A percentile compares a stretch with the other conserved stretches of the same genome.
Conservation (phyloP, 2,888 invertebrate species). For the Strigamia maritima region DNA sequence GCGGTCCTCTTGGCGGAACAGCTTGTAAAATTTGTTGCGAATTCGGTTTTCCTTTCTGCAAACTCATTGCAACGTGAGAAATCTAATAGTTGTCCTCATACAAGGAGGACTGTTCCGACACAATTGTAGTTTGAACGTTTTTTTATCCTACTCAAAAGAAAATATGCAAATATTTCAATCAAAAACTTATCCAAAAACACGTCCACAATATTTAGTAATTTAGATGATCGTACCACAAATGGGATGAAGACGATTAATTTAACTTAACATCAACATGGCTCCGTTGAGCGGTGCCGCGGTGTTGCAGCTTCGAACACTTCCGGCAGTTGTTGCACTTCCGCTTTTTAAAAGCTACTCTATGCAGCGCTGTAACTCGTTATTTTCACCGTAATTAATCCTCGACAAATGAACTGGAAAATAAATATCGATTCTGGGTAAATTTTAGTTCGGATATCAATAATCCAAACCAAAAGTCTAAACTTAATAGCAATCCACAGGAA, state of each 20-base stretch:
- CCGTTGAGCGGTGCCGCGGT: slow-evolving; percentile 37
- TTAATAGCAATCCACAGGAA: too few relatives aligned
- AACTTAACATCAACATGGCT: slow-evolving; percentile 36
- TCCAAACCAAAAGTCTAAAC: too few relatives aligned
- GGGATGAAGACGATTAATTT: slow-evolving; percentile 28
- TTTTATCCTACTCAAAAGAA: slow-evolving; percentile 30
- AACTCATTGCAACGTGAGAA: slow-evolving; percentile 42
- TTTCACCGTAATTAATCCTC: background rate
- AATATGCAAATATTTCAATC: slow-evolving; percentile 9
- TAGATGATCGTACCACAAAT: background rate
- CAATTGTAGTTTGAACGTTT: background rate
- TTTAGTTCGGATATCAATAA: too few relatives aligned
- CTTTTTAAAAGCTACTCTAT: background rate
- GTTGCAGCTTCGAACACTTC: slow-evolving; percentile 34
- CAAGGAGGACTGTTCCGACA: slow-evolving; percentile 28
- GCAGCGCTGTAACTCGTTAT: background rate
- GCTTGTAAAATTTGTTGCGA: slow-evolving; percentile 33
- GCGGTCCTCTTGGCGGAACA: background rate
- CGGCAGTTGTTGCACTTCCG: slow-evolving; percentile 23
- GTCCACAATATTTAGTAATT: background rate
- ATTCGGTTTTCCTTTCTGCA: slow-evolving; percentile 41
- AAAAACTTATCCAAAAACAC: background rate
- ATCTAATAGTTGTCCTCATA: slow-evolving; percentile 39
- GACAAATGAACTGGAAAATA: too few relatives aligned
- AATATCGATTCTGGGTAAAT: too few relatives aligned